phyloP scores from a whole-genome alignment of 35 echinoderm and acorn worm species.

The Acanthaster planci region DNA sequence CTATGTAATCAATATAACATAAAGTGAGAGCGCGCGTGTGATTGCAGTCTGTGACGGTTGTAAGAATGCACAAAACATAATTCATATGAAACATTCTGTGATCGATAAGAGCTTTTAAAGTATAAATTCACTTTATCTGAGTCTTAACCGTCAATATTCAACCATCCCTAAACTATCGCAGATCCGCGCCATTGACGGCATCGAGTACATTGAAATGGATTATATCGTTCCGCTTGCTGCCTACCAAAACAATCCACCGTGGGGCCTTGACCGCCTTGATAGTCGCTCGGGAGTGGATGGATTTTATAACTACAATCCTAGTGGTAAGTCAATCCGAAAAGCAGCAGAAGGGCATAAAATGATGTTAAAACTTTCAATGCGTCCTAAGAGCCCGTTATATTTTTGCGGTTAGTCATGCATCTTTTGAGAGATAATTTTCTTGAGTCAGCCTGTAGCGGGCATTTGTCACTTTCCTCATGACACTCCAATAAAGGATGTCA shows the following conservation, averaged over 20 bases:
- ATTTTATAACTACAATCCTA: not conserved
- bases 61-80: not conserved
- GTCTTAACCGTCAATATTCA: not conserved
- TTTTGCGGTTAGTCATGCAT: too few species aligned
- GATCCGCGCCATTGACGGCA: conserved; percentile 2
- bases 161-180: not conserved
- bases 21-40: not conserved
- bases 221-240: not conserved
- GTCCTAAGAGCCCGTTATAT: too few species aligned
- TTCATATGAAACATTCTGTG: too few species aligned
- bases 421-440: too few species aligned
- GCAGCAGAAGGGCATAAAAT: too few species aligned
- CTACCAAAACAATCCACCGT: not conserved
- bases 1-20: too few species aligned
- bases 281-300: not conserved
- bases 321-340: too few species aligned
- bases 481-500: too few species aligned
- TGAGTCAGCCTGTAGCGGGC: too few species aligned
- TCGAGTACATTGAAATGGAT: not conserved
- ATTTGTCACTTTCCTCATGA: too few species aligned
- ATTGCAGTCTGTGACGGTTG: not conserved
- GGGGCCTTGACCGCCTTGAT: not conserved
- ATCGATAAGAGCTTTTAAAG: too few species aligned
- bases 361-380: too few species aligned
- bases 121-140: not conserved